Base-by-base conservation (phyloP, 2,797 vertebrate species). In the Poeciliopsis paucimaculata region DNA sequence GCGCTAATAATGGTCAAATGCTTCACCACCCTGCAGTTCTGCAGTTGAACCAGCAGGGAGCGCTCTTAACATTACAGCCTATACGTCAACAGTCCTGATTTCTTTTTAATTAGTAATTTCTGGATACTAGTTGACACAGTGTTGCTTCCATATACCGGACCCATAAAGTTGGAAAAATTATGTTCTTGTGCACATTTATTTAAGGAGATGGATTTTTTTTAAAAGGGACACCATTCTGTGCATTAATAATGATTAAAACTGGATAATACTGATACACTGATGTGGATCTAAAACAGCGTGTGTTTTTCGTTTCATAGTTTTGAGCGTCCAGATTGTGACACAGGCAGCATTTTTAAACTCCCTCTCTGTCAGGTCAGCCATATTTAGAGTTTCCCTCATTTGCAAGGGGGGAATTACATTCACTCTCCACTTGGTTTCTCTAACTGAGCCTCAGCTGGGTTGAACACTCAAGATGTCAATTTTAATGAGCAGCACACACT, bases 281-380 rank as follows among this genome's bases (percentile, higher is more conserved):
- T 68, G 64, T 41, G 11, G 64, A 26, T 41, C 3, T 9, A n/a
- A 43, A 70, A 71, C 10, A 26, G 5, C 11, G 39, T 23, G 34
- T 39, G 62, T 39, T 64, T 20, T 36, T 64, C 8, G 1, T 36
- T 39, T 23, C 34, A 39, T 20, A 23, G 62, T n/a, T 71, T 5
- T 45, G 12, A 71, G 26, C 12, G 6, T 13, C 68, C n/a, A 43
- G n/a, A n/a, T 43, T 45, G 11, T 70, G 23, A 45, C 39, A 2
- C 3, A 7, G 10, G 71, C 79, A 81, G 79, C 46, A 79, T 83
- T 90, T 53, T 79, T 77, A 47, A 83, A 81, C 72, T 78, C 64
- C 80, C 81, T 91, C 90, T 90, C 88, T 91, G 84, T 89, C 87
- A 86, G 88, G 77, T 89, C 87, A 84, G 77, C 89, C 86, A 60